Percentiles rank a stretch among this genome's conserved stretches.
phyloP scores from a whole-genome alignment of 2,113 vertebrate species.

The Vulpes vulpes region DNA sequence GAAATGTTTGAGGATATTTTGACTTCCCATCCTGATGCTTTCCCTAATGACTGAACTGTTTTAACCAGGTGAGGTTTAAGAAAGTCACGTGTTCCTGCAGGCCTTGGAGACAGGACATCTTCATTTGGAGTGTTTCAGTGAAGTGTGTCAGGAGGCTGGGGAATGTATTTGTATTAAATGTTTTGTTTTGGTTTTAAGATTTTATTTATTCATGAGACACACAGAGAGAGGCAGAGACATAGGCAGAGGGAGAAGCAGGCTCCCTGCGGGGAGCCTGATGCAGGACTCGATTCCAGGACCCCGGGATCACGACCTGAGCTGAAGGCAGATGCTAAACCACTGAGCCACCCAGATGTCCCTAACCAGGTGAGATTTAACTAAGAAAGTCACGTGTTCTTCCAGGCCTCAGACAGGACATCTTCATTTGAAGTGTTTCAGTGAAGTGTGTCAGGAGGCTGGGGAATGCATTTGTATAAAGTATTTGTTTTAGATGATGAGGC shows the following conservation, averaged over 20 bases:
- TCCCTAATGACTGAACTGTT: constrained; percentile 42
- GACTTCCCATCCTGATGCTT: constrained; percentile 20
- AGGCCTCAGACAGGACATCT: constrained; percentile 58
- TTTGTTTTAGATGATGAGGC: neutral
- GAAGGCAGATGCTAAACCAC: too few relatives aligned
- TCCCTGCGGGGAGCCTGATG: too few relatives aligned
- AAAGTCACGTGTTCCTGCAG: constrained; percentile 48
- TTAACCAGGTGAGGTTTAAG: constrained; percentile 20
- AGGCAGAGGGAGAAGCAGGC: too few relatives aligned
- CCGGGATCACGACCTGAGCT: too few relatives aligned
- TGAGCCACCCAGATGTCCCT: too few relatives aligned
- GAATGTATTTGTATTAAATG: constrained; percentile 16
- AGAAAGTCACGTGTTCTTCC: constrained; percentile 44
- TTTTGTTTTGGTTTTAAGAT: too few relatives aligned
- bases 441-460: constrained; percentile 25
- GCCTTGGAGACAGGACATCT: constrained; percentile 56
- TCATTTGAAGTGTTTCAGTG: constrained; percentile 63
- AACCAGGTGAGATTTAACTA: constrained; percentile 36
- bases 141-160: constrained; percentile 26
- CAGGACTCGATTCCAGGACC: too few relatives aligned
- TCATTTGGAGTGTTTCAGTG: constrained; percentile 63
- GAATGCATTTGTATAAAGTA: constrained; percentile 16
- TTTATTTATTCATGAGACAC: too few relatives aligned
- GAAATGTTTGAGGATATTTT: constrained; percentile 25
- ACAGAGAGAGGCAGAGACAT: too few relatives aligned